These are phyloP conservation scores for Rallus limicola DNA, from an alignment of 2,113 vertebrate genomes.

Conservation along the genomic window DNA sequence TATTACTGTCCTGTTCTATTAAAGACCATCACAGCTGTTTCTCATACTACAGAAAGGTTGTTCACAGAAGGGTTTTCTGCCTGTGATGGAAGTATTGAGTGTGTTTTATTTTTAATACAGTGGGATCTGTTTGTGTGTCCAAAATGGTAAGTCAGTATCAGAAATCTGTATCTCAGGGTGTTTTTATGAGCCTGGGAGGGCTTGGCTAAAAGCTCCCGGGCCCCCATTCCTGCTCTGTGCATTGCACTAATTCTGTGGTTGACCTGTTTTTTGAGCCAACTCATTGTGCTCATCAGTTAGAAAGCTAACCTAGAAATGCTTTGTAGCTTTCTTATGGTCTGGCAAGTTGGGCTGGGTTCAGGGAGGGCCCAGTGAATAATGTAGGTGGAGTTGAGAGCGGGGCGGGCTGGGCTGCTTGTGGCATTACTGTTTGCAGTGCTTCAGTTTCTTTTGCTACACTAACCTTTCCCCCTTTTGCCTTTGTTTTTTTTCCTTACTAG, in stretches of 20 bases:
- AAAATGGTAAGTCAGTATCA: background rate
- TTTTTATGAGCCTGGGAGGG: background rate
- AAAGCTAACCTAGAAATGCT: background rate
- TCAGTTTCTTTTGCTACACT: background rate
- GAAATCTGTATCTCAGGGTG: fast-evolving
- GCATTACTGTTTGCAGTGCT: background rate
- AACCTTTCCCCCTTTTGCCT: background rate
- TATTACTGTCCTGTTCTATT: background rate
- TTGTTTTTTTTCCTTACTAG: background rate
- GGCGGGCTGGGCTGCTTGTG: too few species aligned
- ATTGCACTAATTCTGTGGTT: background rate
- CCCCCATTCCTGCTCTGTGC: background rate
- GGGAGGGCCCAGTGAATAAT: background rate
- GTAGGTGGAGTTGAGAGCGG: background rate
- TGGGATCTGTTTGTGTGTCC: background rate
- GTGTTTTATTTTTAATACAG: background rate
- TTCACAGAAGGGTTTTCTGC: background rate
- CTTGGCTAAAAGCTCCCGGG: background rate
- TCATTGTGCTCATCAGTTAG: background rate
- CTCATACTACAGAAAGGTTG: background rate
- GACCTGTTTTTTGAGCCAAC: background rate
- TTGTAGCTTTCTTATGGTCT: background rate
- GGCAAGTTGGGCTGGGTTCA: background rate
- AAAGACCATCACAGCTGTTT: background rate
- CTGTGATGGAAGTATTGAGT: background rate